Percentiles rank a stretch among this genome's conserved stretches.
Conservation (phyloP, 2,797 vertebrate genomes). For the Pogonophryne albipinna region DNA sequence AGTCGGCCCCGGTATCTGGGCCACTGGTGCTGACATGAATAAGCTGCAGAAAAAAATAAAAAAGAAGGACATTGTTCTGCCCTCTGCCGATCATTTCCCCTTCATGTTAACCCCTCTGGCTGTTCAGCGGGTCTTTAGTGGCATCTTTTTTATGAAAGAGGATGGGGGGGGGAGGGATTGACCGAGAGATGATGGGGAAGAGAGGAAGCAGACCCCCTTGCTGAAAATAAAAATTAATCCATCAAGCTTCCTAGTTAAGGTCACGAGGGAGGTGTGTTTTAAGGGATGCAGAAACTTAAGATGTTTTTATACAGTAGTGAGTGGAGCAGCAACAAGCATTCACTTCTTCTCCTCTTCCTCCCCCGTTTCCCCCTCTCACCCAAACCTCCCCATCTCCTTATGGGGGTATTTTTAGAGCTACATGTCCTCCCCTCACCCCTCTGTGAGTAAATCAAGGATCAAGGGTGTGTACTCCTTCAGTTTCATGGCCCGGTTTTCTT, state of each 20-base stretch:
- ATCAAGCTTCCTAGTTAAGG: constrained; percentile 27
- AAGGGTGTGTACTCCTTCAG: constrained; percentile 56
- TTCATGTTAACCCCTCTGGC: constrained; percentile 61
- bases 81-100: constrained; percentile 46
- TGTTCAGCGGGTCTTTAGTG: constrained; percentile 60
- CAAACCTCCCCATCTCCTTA: constrained; percentile 40
- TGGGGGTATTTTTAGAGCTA: constrained; percentile 74
- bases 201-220: constrained; percentile 22
- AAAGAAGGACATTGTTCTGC: constrained; percentile 52
- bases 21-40: constrained; percentile 72
- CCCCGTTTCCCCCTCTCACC: constrained; percentile 11
- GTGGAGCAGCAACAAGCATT: constrained; percentile 53
- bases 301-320: constrained; percentile 37
- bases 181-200: constrained; percentile 24
- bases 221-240: not conserved
- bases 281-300: constrained; percentile 50
- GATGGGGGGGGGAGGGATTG: not conserved
- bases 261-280: constrained; percentile 68
- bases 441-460: constrained; percentile 68
- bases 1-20: constrained; percentile 65
- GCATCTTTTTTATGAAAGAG: constrained; percentile 62
- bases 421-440: constrained; percentile 76
- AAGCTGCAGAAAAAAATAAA: constrained; percentile 19
- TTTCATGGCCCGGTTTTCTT: constrained; percentile 47
- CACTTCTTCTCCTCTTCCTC: constrained; percentile 34